phyloP scores from a whole-genome alignment of 2,113 vertebrate species.

The Microcebus murinus region DNA sequence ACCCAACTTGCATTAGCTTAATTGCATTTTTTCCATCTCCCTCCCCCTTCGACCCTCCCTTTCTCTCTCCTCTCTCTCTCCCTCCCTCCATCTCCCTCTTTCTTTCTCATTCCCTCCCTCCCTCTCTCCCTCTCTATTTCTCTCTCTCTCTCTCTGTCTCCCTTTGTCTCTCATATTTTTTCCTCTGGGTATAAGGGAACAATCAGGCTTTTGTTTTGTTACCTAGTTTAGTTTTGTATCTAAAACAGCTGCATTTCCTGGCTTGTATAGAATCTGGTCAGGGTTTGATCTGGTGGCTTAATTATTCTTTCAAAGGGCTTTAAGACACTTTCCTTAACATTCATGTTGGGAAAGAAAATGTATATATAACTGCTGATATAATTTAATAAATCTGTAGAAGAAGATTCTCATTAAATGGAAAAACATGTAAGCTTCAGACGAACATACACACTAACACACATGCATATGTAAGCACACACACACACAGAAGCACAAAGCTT shows the following conservation, averaged over 20 bases:
- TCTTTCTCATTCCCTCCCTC: slow-evolving; percentile 17
- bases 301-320: slow-evolving; percentile 59
- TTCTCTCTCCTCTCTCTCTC: not conserved
- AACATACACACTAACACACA: not conserved
- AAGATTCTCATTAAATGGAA: slow-evolving; percentile 51
- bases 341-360: slow-evolving; percentile 27
- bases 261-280: slow-evolving; percentile 42
- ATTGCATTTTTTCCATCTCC: slow-evolving; percentile 89
- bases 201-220: not conserved
- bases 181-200: not conserved
- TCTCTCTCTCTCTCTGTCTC: not conserved
- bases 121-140: slow-evolving; percentile 20
- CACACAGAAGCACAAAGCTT: accelerated
- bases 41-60: slow-evolving; percentile 18
- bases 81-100: not conserved
- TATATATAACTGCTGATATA: slow-evolving; percentile 59
- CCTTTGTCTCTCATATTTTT: not conserved
- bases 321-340: slow-evolving; percentile 54
- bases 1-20: slow-evolving; percentile 96
- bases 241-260: slow-evolving; percentile 60
- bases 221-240: slow-evolving; percentile 37
- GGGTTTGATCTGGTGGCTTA: slow-evolving; percentile 35
- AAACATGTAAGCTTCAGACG: not conserved
- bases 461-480: not conserved
- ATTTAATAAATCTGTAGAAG: slow-evolving; percentile 43